Conservation (phyloP, 2,113 vertebrate species). For the Rattus rattus region DNA sequence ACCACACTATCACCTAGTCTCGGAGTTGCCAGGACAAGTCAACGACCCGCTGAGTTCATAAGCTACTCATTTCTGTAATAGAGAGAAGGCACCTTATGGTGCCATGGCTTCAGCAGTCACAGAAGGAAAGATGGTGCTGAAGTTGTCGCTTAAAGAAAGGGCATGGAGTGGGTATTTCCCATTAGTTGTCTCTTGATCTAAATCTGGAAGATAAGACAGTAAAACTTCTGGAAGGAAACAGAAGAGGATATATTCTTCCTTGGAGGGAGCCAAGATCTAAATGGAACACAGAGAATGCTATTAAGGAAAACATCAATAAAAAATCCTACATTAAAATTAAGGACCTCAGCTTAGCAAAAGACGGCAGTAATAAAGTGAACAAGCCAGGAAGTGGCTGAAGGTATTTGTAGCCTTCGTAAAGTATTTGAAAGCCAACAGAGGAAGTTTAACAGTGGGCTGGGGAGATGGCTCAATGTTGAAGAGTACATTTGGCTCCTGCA, state of each 20-base stretch:
- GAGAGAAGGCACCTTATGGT: neutral
- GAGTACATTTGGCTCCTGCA: too few species aligned
- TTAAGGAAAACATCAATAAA: neutral
- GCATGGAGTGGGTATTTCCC: neutral
- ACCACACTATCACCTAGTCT: neutral
- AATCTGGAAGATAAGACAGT: neutral
- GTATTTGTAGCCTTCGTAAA: neutral
- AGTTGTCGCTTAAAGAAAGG: neutral
- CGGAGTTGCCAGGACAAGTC: neutral
- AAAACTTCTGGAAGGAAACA: slow-evolving; percentile 16
- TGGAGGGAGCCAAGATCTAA: neutral
- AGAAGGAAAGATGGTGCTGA: neutral
- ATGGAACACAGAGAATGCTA: neutral
- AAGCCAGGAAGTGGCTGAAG: neutral
- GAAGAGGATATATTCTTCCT: neutral
- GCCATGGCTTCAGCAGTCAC: neutral
- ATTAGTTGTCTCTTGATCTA: neutral
- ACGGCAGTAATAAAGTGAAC: neutral
- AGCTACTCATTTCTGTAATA: neutral
- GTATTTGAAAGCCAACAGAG: neutral
- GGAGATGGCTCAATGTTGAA: neutral
- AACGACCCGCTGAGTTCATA: neutral
- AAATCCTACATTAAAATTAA: neutral
- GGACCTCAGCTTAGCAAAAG: slow-evolving; percentile 19
- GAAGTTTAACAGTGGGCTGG: neutral